Evolutionary conservation across 2,113 vertebrate species (phyloP).

Genomic region (Paramormyrops kingsleyae): DNA sequence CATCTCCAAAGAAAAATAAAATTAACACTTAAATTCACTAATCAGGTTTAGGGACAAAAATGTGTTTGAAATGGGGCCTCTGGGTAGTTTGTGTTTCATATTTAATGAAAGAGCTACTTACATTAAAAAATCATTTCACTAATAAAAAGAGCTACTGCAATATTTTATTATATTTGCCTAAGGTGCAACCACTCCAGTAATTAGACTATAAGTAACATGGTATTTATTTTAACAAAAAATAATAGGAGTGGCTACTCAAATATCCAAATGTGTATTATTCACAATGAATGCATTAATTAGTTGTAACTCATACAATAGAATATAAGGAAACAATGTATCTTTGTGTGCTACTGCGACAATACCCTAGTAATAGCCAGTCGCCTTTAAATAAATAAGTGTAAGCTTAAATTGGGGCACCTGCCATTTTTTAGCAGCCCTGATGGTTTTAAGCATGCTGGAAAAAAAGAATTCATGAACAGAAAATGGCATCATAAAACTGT

Average conservation of each 20-base stretch:
- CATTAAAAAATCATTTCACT: neutral
- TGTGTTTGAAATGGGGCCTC: neutral
- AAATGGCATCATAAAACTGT: slow-evolving; percentile 14
- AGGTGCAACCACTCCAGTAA: slow-evolving; percentile 21
- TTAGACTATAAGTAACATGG: slow-evolving; percentile 24
- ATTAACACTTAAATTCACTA: neutral
- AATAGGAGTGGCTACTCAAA: neutral
- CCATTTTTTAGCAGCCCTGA: neutral
- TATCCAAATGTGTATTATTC: neutral
- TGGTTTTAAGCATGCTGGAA: neutral
- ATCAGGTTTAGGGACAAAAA: neutral
- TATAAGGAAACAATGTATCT: neutral
- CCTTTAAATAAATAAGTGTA: slow-evolving; percentile 20
- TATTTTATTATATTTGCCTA: slow-evolving; percentile 17
- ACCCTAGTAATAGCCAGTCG: slow-evolving; percentile 1
- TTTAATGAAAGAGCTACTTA: neutral
- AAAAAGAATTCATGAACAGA: neutral
- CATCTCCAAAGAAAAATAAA: neutral
- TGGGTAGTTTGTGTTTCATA: neutral
- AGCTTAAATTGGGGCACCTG: slow-evolving; percentile 18
- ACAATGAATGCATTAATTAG: slow-evolving; percentile 4
- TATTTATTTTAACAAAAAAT: slow-evolving; percentile 26
- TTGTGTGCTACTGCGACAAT: neutral
- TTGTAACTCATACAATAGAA: neutral
- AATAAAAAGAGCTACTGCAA: neutral